Evolutionary conservation across 2,888 invertebrate genomes (phyloP), one percentile per base, ranked within the genome.

Genomic region (Tinea trinotella): DNA sequence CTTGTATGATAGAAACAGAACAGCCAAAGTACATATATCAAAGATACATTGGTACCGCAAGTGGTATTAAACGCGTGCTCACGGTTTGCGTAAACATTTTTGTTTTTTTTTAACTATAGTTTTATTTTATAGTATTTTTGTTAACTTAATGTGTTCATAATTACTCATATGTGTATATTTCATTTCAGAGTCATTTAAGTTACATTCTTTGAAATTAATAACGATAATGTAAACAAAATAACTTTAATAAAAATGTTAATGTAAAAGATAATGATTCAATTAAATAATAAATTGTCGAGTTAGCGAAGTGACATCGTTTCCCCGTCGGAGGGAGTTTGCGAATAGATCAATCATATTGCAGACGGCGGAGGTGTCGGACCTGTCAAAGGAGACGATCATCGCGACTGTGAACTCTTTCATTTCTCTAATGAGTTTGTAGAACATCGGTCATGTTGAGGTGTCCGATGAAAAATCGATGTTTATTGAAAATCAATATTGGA

Each of bases 331-430:
- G 17, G 50, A 55, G 50, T 55, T 55, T 49, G 49, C 35, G 59
- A 62, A 57, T 59, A 73, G 70, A 78, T 79, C 77, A 73, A 76
- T 78, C 79, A 79, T 74, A 57, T 63, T 64, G 60, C 59, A 58
- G 58, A 40, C 36, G 40, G 19, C 40, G 17, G 40, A 58, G 62
- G 56, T 58, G 60, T 59, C 61, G 58, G 59, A 57, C 46, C 34
- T 46, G 55, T 53, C 56, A 48, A 63, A 62, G 58, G 56, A 56
- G 50, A 56, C 63, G 64, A 62, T 67, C 62, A 61, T 66, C 66
- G 66, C 70, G 72, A 70, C 68, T 64, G 65, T 73, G 74, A 81
- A 84, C 84, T 83, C 81, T 81, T 82, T 83, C 80, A 81, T 83
- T 80, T 79, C 74, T 77, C 68, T 81, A 83, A 83, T 81, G 79